A percentile compares a stretch with the other conserved stretches of the same genome.
Evolutionary conservation across 2,888 invertebrate species (phyloP).

Genomic region (Hirtodrosophila histrioides): DNA sequence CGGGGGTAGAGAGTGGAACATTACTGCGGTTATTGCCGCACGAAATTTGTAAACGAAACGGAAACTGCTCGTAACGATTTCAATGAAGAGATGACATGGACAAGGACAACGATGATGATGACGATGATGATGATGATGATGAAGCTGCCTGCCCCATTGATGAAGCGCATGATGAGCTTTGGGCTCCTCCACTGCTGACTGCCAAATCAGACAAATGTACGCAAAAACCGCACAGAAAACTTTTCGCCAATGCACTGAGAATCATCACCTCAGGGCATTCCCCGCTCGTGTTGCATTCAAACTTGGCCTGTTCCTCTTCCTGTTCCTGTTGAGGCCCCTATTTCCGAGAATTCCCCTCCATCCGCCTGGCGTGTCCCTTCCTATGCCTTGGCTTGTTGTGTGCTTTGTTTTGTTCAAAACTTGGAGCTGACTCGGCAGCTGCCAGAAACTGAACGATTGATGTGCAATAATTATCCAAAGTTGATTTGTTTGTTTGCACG

Average conservation of each 20-base stretch:
- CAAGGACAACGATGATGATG: slow-evolving; percentile 45
- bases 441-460: slow-evolving; percentile 73
- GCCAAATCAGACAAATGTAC: slow-evolving; percentile 77
- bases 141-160: slow-evolving; percentile 5
- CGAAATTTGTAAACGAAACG: slow-evolving; percentile 75
- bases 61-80: slow-evolving; percentile 77
- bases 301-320: slow-evolving; percentile 38
- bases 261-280: slow-evolving; percentile 59
- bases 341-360: not conserved
- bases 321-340: not conserved
- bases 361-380: not conserved
- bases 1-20: slow-evolving; percentile 34
- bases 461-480: slow-evolving; percentile 82
- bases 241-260: slow-evolving; percentile 67
- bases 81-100: slow-evolving; percentile 72
- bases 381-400: slow-evolving; percentile 23
- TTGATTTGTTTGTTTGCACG: slow-evolving; percentile 82
- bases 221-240: slow-evolving; percentile 72
- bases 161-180: slow-evolving; percentile 34
- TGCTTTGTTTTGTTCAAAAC: slow-evolving; percentile 59
- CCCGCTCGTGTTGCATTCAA: slow-evolving; percentile 32
- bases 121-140: slow-evolving; percentile 15
- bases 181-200: slow-evolving; percentile 55
- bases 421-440: slow-evolving; percentile 56
- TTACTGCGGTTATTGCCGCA: slow-evolving; percentile 76